These are phyloP conservation scores for Hyaena hyaena DNA, from an alignment of 2,113 vertebrate genomes.

Conservation along the genomic window DNA sequence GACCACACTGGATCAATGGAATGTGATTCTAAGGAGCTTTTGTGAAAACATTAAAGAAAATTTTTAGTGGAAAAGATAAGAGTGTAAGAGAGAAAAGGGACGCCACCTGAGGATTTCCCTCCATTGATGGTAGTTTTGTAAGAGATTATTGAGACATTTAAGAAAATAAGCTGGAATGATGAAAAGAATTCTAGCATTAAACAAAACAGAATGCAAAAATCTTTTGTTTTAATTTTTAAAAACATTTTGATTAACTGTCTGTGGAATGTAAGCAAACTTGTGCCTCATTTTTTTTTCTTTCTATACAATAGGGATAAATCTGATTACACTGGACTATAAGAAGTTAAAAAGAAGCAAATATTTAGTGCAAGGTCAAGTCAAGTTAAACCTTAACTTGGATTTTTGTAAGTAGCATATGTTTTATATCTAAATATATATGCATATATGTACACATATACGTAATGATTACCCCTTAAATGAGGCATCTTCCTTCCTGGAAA, in stretches of 20 bases:
- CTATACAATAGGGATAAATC: background rate
- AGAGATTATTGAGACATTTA: background rate
- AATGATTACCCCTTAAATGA: slow-evolving; percentile 62
- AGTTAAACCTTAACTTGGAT: slow-evolving; percentile 52
- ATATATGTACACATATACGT: background rate
- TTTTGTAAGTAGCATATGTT: slow-evolving; percentile 35
- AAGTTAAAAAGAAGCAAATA: slow-evolving; percentile 1
- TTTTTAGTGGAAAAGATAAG: slow-evolving; percentile 2
- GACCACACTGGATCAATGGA: background rate
- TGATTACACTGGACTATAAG: background rate
- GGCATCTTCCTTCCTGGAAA: slow-evolving; percentile 46
- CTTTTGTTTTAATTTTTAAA: background rate
- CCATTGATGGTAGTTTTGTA: background rate
- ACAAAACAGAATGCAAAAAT: background rate
- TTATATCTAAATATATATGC: background rate
- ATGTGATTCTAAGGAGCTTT: background rate
- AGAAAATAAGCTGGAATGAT: background rate
- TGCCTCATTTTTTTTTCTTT: background rate
- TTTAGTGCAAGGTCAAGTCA: slow-evolving; percentile 44
- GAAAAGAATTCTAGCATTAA: background rate
- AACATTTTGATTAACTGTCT: background rate
- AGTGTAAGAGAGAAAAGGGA: background rate
- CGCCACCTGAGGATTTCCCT: background rate
- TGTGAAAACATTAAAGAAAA: background rate
- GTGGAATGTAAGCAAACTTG: background rate